Evolutionary conservation across 37 sponge, comb jelly and placozoan species (phyloP).

Genomic region (Spongilla lacustris): DNA sequence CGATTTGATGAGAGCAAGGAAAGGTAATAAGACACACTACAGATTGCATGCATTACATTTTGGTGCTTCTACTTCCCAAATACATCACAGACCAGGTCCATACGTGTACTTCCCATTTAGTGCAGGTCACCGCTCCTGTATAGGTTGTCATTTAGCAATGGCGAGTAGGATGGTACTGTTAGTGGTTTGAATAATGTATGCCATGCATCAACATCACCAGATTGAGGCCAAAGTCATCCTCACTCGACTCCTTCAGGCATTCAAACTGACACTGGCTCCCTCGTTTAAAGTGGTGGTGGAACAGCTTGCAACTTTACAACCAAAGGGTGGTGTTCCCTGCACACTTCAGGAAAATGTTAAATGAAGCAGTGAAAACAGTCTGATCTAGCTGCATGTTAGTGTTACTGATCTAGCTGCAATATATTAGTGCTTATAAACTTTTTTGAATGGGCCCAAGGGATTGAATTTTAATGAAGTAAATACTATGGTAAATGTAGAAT

Average conservation of each 20-base stretch:
- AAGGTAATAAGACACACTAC: neutral
- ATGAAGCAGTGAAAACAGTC: too few relatives aligned
- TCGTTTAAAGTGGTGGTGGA: slow-evolving; percentile 7
- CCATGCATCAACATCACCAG: neutral
- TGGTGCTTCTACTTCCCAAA: neutral
- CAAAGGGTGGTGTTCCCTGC: slow-evolving; percentile 22
- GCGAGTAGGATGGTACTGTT: neutral
- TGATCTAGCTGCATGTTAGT: too few relatives aligned
- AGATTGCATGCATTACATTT: neutral
- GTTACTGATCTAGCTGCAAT: too few relatives aligned
- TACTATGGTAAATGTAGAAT: too few relatives aligned
- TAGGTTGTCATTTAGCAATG: slow-evolving; percentile 14
- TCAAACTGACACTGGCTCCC: slow-evolving; percentile 4
- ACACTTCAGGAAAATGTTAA: neutral
- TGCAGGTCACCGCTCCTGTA: slow-evolving; percentile 15
- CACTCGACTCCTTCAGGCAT: slow-evolving; percentile 26
- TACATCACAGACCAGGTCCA: slow-evolving; percentile 8
- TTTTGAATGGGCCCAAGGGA: too few relatives aligned
- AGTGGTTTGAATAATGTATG: too few relatives aligned
- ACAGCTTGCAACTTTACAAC: slow-evolving; percentile 2
- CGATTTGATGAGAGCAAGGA: slow-evolving; percentile 1
- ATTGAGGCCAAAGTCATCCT: slow-evolving; percentile 25
- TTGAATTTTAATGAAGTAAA: too few relatives aligned
- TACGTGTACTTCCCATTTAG: slow-evolving; percentile 23
- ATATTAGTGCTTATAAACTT: too few relatives aligned